Evolutionary conservation across 1,140 invertebrate species (phyloP).

Genomic region (Hylaeus anthracinus): DNA sequence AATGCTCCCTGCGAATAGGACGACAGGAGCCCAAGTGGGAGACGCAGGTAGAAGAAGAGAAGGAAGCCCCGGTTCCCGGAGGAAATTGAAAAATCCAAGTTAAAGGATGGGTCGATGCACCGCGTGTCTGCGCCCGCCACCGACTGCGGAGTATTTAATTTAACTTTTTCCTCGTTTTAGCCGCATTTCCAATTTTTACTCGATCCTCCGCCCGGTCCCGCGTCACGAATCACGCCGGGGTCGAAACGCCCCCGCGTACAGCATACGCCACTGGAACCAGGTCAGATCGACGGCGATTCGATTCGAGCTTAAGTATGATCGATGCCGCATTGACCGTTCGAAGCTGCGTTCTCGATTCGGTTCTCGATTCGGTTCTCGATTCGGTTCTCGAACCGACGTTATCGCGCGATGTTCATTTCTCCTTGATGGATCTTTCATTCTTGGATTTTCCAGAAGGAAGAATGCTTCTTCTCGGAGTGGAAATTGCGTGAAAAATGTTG

Average conservation of each 20-base stretch:
- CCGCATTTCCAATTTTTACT: slow-evolving; percentile 68
- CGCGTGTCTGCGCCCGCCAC: slow-evolving; percentile 50
- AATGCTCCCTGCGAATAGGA: slow-evolving; percentile 17
- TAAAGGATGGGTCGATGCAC: slow-evolving; percentile 58
- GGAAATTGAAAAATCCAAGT: slow-evolving; percentile 72
- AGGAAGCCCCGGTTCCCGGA: slow-evolving; percentile 55
- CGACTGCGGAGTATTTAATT: slow-evolving; percentile 66
- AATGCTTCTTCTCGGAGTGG: no score
- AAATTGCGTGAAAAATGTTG: no score
- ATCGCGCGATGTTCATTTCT: no score
- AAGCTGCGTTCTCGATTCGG: no score
- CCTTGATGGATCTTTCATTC: not conserved
- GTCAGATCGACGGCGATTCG: no score
- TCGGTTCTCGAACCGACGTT: no score
- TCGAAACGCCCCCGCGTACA: slow-evolving; percentile 15
- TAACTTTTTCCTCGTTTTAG: slow-evolving; percentile 71
- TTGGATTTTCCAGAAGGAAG: no score
- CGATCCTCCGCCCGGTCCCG: slow-evolving; percentile 17
- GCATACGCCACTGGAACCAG: no score
- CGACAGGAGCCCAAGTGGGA: not conserved
- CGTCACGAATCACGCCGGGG: slow-evolving; percentile 23
- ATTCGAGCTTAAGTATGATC: not conserved
- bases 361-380: no score
- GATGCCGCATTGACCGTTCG: not conserved
- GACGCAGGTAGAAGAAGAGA: slow-evolving; percentile 9